Base-by-base conservation (phyloP, 2,113 vertebrate genomes). In the Hipposideros armiger region DNA sequence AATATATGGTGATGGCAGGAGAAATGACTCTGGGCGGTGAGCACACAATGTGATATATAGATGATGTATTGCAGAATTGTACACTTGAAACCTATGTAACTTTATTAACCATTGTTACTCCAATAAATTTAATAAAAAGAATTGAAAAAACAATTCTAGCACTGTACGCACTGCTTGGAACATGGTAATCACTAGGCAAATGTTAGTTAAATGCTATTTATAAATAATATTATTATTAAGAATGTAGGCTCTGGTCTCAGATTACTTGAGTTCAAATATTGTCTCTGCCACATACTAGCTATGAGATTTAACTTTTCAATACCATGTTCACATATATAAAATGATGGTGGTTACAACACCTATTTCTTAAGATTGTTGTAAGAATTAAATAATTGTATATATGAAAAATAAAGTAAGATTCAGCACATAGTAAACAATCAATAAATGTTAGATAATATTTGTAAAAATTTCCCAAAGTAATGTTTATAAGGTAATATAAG, bases 401-500 rank as follows among this genome's bases (percentile, higher is more conserved):
- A n/a, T 81, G 93, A 73, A 94, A 74, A 83, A 36, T 10, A 83
- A 30, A 24, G 4, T 80, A 70, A 93, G 28, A 80, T 72, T 54
- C 67, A 40, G 40, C 32, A 72, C 47, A 83, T 26, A 76, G 26
- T 74, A 72, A 80, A n/a, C 16, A 36, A 81, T 74, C 36, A 88
- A 58, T 85, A 80, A 72, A 66, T 73, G 40, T 74, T 73, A 52
- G 22, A 42, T 60, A 40, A 67, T 60, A 47, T 62, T 86, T 81
- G 30, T 69, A 74, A 92, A 72, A 6, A 36, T 82, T 81, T 82
- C 58, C 60, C 36, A 70, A 89, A 60, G 52, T 47, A 47, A 69
- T 26, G 16, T 47, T 88, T 69, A 69, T 52, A 88, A 94, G 87
- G 16, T 78, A 78, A 87, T 45, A n/a, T 86, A 90, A 90, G n/a